Evolutionary conservation across 2,888 invertebrate species (phyloP).

Genomic region (Drosophila barbarae): DNA sequence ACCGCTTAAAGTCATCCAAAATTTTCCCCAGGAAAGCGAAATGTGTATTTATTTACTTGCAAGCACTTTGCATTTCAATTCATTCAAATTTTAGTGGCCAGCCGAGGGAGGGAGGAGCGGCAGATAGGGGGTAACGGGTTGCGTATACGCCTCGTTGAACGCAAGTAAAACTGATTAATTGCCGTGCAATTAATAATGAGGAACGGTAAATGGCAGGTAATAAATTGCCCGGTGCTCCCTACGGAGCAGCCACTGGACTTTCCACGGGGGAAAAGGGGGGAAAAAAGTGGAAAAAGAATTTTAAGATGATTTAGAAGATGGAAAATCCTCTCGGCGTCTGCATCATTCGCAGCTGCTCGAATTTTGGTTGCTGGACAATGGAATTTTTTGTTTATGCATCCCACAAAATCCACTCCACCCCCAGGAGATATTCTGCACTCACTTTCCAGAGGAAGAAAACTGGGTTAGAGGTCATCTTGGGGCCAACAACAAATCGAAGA

Average conservation of each 20-base stretch:
- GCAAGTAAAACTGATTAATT: slow-evolving; percentile 70
- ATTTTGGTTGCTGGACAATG: neutral
- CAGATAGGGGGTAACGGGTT: slow-evolving; percentile 10
- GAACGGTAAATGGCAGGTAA: slow-evolving; percentile 72
- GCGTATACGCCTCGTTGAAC: slow-evolving; percentile 68
- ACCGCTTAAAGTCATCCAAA: slow-evolving; percentile 25
- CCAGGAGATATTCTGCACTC: slow-evolving; percentile 18
- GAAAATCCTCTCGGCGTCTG: slow-evolving; percentile 26
- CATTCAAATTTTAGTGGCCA: slow-evolving; percentile 52
- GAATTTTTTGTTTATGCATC: slow-evolving; percentile 26
- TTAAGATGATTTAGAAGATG: slow-evolving; percentile 16
- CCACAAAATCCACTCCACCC: neutral
- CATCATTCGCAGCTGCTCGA: slow-evolving; percentile 24
- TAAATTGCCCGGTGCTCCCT: slow-evolving; percentile 62
- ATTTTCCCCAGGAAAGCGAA: slow-evolving; percentile 45
- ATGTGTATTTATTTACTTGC: slow-evolving; percentile 54
- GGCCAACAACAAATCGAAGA: slow-evolving; percentile 3
- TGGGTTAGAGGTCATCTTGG: slow-evolving; percentile 27
- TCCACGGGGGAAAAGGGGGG: neutral
- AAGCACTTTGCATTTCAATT: slow-evolving; percentile 65
- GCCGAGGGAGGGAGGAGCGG: neutral
- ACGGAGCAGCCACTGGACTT: slow-evolving; percentile 17
- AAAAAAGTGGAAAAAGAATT: slow-evolving; percentile 1
- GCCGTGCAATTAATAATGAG: slow-evolving; percentile 70
- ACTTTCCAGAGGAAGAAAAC: slow-evolving; percentile 4